Percentiles rank a stretch among this genome's conserved stretches.
These are phyloP conservation scores for Rachycentron canadum DNA, from an alignment of 2,797 vertebrate genomes.

Conservation along the genomic window DNA sequence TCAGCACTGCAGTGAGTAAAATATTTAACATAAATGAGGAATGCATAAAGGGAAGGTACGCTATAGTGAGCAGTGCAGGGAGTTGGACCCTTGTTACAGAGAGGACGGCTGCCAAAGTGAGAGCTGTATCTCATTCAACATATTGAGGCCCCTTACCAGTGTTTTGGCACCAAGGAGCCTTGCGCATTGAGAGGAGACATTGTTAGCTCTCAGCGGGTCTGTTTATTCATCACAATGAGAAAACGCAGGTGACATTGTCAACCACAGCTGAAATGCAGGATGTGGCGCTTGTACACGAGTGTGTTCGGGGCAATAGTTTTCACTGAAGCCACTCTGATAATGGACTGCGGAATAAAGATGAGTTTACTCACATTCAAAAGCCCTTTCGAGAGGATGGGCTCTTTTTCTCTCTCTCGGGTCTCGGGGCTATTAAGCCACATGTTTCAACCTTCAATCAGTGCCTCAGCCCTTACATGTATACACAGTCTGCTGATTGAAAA, in stretches of 20 bases:
- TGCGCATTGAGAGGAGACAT: constrained; percentile 45
- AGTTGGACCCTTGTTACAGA: constrained; percentile 46
- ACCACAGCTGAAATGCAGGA: constrained; percentile 21
- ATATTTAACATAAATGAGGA: constrained; percentile 58
- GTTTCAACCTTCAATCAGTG: constrained; percentile 42
- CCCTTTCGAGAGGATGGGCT: constrained; percentile 12
- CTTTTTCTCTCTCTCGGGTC: constrained; percentile 2
- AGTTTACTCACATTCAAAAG: constrained; percentile 56
- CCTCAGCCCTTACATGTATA: neutral
- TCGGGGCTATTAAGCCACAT: constrained; percentile 12
- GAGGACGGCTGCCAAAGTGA: constrained; percentile 49
- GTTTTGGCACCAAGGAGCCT: constrained; percentile 52
- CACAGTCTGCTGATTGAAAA: constrained; percentile 22
- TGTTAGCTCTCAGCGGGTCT: constrained; percentile 46
- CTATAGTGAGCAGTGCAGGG: constrained; percentile 10
- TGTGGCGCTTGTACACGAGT: constrained; percentile 9
- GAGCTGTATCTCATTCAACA: constrained; percentile 56
- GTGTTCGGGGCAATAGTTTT: constrained; percentile 35
- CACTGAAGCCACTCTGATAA: constrained; percentile 48
- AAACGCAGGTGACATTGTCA: constrained; percentile 52
- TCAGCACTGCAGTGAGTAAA: constrained; percentile 50
- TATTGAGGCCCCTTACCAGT: constrained; percentile 45
- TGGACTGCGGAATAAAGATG: constrained; percentile 59
- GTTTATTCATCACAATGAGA: constrained; percentile 68
- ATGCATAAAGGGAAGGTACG: constrained; percentile 45